phyloP scores from a whole-genome alignment of 2,888 invertebrate species.

The Dichetophora obliterata region DNA sequence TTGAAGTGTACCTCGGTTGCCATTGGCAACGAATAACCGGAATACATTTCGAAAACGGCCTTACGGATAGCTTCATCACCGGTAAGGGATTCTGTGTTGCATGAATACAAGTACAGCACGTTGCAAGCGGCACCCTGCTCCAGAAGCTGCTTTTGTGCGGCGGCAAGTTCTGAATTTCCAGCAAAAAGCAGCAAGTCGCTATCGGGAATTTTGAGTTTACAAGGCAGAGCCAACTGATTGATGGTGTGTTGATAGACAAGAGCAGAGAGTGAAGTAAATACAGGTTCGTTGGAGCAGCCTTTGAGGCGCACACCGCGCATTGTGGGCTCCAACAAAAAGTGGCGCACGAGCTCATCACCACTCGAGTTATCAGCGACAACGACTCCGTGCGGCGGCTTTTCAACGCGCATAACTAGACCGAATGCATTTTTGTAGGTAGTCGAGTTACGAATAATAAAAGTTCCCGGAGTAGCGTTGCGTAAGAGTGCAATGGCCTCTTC shows the following conservation, averaged over 20 bases:
- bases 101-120: constrained; percentile 88
- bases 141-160: constrained; percentile 69
- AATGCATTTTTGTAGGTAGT: constrained; percentile 81
- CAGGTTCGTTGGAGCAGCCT: constrained; percentile 95
- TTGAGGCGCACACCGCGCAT: constrained; percentile 95
- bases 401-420: constrained; percentile 93
- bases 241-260: constrained; percentile 98
- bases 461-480: constrained; percentile 88
- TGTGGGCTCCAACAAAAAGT: constrained; percentile 97
- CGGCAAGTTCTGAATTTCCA: constrained; percentile 49
- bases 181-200: constrained; percentile 49
- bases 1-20: constrained; percentile 92
- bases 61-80: constrained; percentile 86
- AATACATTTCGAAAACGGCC: constrained; percentile 77
- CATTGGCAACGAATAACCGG: constrained; percentile 74
- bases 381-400: constrained; percentile 82
- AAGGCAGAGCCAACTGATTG: constrained; percentile 94
- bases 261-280: constrained; percentile 96
- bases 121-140: constrained; percentile 88
- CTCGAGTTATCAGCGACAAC: constrained; percentile 70
- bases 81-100: constrained; percentile 95
- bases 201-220: constrained; percentile 84
- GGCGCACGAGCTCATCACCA: constrained; percentile 87
- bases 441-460: constrained; percentile 96
- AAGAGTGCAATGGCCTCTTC: constrained; percentile 94